A percentile compares a stretch with the other conserved stretches of the same genome.
phyloP scores from a whole-genome alignment of 2,888 invertebrate genomes.

The Leptopilina drosophilae region DNA sequence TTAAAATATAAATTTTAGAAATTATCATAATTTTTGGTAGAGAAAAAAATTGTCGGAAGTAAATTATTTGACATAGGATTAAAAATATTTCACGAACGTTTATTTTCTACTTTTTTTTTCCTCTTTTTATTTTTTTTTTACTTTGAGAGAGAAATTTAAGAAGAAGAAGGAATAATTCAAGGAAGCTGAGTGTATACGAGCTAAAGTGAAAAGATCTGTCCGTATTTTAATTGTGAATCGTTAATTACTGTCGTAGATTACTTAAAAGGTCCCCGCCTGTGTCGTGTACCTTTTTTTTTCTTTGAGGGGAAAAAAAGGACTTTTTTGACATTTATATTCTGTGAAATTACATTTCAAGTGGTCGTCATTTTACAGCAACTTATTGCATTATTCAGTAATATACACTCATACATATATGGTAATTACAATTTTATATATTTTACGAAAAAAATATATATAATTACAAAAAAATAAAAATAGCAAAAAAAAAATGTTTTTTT shows the following conservation, averaged over 20 bases:
- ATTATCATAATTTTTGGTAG: too few relatives aligned
- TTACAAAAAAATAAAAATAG: too few relatives aligned
- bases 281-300: slow-evolving; percentile 4
- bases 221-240: slow-evolving; percentile 18
- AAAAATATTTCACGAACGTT: not conserved
- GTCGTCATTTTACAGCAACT: not conserved
- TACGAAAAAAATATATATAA: too few relatives aligned
- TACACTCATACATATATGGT: not conserved
- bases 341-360: not conserved
- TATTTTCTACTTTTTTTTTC: not conserved
- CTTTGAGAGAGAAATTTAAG: not conserved
- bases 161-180: slow-evolving; percentile 10
- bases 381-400: not conserved
- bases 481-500: too few relatives aligned
- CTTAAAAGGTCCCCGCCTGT: not conserved
- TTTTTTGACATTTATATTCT: not conserved
- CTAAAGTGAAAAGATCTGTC: slow-evolving; percentile 10
- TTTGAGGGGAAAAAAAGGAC: not conserved
- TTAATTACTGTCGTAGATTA: slow-evolving; percentile 26
- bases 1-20: too few relatives aligned
- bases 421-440: too few relatives aligned
- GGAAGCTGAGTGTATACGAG: not conserved
- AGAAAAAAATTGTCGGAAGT: not conserved
- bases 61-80: not conserved
- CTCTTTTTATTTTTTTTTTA: not conserved